Conservation (phyloP, 2,797 vertebrate genomes). For the Gambelia wislizenii region DNA sequence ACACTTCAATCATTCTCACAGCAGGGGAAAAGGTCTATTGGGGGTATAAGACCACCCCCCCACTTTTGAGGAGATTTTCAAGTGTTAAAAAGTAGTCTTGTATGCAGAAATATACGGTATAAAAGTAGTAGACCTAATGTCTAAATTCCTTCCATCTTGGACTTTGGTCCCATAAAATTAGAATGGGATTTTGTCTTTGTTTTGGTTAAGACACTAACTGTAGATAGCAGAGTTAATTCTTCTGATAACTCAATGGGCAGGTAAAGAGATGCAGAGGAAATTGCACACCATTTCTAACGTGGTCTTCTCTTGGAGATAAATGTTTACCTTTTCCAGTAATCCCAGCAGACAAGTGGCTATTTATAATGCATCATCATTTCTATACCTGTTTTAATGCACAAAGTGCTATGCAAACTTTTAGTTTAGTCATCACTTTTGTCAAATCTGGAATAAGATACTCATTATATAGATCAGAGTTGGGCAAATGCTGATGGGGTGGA, state of each 20-base stretch:
- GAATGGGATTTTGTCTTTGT: background rate
- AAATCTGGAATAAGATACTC: background rate
- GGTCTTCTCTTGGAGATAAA: background rate
- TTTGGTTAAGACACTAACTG: no score
- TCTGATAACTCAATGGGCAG: background rate
- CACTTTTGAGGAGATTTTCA: no score
- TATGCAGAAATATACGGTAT: no score
- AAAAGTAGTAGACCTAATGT: background rate
- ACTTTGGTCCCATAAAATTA: constrained; percentile 40
- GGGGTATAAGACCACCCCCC: no score
- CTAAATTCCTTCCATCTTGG: constrained; percentile 42
- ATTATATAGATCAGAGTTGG: background rate
- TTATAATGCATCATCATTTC: background rate
- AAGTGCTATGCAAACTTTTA: background rate
- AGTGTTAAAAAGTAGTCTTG: no score
- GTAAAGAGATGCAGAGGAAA: background rate
- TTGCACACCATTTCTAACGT: background rate
- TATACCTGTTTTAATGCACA: background rate
- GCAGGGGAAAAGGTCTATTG: no score
- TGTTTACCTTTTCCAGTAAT: background rate
- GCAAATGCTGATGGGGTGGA: no score
- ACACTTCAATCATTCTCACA: no score
- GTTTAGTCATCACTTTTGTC: background rate
- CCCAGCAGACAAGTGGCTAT: background rate
- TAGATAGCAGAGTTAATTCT: background rate